These are phyloP conservation scores for Pteria penguin DNA, from an alignment of 2,888 invertebrate species.

Conservation along the genomic window DNA sequence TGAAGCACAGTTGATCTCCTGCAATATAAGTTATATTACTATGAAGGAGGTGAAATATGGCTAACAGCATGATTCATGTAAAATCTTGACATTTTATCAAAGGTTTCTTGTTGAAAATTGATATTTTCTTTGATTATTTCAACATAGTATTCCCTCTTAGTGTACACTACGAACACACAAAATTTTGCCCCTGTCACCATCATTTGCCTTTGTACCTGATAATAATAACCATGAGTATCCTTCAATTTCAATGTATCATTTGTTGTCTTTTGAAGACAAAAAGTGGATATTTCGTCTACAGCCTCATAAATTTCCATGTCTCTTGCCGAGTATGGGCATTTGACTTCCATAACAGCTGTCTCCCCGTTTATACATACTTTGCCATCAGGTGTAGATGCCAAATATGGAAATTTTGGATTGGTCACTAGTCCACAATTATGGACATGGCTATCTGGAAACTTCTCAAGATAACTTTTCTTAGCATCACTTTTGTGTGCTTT, in stretches of 20 bases:
- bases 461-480: slow-evolving; percentile 13
- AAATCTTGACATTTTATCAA: no score
- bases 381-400: slow-evolving; percentile 45
- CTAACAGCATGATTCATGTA: no score
- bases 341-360: slow-evolving; percentile 36
- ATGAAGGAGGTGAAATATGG: no score
- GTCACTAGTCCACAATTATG: slow-evolving; percentile 46
- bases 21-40: no score
- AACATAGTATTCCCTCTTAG: no score
- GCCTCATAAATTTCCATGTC: slow-evolving; percentile 16
- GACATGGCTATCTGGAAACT: slow-evolving; percentile 34
- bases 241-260: background rate
- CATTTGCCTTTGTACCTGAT: slow-evolving; percentile 9
- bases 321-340: slow-evolving; percentile 38
- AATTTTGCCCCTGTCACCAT: background rate
- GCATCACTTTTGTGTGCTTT: slow-evolving; percentile 21
- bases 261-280: background rate
- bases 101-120: no score
- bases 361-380: slow-evolving; percentile 36
- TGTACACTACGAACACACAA: slow-evolving; percentile 2
- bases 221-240: background rate
- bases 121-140: no score
- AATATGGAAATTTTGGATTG: slow-evolving; percentile 38
- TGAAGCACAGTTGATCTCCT: no score
- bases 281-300: background rate